Conservation (phyloP, 2,797 vertebrate species). For the Rhinatrema bivittatum region DNA sequence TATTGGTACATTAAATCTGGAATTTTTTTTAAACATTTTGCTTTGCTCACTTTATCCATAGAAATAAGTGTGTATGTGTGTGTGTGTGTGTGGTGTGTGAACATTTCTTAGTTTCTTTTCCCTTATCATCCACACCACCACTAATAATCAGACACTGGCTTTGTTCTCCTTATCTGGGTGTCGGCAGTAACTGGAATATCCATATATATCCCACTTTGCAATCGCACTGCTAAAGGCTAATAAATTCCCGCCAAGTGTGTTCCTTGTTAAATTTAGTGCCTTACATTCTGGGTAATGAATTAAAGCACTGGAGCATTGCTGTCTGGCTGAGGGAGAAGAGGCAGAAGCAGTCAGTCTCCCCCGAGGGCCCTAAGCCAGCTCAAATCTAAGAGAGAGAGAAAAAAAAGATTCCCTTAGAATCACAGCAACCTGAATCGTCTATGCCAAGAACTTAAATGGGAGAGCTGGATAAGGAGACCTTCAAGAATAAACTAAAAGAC, state of each 20-base stretch:
- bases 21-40: constrained; percentile 16
- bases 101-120: constrained; percentile 22
- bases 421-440: constrained; percentile 48
- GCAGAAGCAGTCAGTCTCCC: constrained; percentile 54
- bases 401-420: constrained; percentile 43
- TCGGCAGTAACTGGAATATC: constrained; percentile 66
- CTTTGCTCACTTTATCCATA: constrained; percentile 9
- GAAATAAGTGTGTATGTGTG: constrained; percentile 14
- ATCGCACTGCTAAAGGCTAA: constrained; percentile 58
- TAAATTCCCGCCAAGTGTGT: constrained; percentile 60
- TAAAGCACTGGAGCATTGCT: constrained; percentile 59
- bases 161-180: constrained; percentile 54
- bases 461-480: constrained; percentile 29
- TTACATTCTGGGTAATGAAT: constrained; percentile 62
- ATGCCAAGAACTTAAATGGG: constrained; percentile 25
- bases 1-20: constrained; percentile 16
- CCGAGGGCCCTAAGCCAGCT: constrained; percentile 29
- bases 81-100: constrained; percentile 17
- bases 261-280: constrained; percentile 65
- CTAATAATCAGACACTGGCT: constrained; percentile 48
- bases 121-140: constrained; percentile 41
- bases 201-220: constrained; percentile 57
- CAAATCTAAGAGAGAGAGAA: constrained; percentile 52
- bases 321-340: constrained; percentile 43
- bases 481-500: constrained; percentile 17